phyloP scores from a whole-genome alignment of 2,888 invertebrate species.

The Eupithecia subfuscata region DNA sequence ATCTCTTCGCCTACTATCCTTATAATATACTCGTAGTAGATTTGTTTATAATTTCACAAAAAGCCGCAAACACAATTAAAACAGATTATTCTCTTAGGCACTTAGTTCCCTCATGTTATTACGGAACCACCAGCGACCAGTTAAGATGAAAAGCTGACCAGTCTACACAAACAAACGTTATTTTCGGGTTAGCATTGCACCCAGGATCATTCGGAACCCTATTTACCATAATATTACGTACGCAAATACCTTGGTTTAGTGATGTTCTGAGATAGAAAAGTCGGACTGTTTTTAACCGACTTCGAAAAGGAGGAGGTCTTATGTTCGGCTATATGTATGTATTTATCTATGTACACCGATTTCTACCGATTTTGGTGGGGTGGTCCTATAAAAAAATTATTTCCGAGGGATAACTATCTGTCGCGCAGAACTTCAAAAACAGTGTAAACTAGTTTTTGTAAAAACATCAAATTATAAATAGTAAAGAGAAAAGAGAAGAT shows the following conservation, averaged over 20 bases:
- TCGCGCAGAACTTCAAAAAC: too few species aligned
- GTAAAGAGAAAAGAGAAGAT: too few species aligned
- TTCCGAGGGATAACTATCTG: too few species aligned
- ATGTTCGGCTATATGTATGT: too few species aligned
- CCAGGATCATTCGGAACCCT: slow-evolving; percentile 38
- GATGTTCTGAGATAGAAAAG: slow-evolving; percentile 12
- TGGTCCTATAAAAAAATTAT: too few species aligned
- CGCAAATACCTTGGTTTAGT: slow-evolving; percentile 39
- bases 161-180: slow-evolving; percentile 33
- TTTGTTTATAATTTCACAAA: background rate
- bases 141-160: slow-evolving; percentile 34
- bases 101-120: slow-evolving; percentile 7
- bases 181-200: slow-evolving; percentile 48
- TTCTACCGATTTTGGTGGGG: too few species aligned
- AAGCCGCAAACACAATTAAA: background rate
- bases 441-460: too few species aligned
- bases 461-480: too few species aligned
- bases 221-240: slow-evolving; percentile 42
- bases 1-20: background rate
- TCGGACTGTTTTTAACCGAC: background rate
- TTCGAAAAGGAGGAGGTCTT: too few species aligned
- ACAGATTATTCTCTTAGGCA: background rate
- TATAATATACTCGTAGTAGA: background rate
- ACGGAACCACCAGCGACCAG: slow-evolving; percentile 17
- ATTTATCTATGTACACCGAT: too few species aligned